These are phyloP conservation scores for Valencia hispanica DNA, from an alignment of 2,797 vertebrate genomes.

Conservation along the genomic window DNA sequence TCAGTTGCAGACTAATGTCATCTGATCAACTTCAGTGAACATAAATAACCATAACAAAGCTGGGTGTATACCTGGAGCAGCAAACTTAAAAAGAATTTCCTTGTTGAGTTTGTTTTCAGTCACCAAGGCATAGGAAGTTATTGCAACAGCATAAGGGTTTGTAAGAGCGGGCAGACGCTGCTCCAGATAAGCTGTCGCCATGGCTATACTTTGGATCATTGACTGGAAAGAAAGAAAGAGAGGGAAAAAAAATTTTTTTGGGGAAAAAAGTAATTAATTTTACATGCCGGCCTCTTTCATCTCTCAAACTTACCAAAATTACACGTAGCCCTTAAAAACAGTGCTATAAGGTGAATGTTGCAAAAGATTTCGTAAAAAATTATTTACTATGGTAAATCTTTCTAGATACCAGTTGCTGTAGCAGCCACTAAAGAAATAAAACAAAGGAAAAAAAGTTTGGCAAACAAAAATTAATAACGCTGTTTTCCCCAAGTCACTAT, in stretches of 20 bases:
- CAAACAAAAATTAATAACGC: no score
- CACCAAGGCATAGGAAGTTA: constrained; percentile 86
- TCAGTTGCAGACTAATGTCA: no score
- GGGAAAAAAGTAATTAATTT: no score
- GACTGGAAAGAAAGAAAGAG: constrained; percentile 60
- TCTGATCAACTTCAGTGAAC: not conserved
- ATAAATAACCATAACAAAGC: not conserved
- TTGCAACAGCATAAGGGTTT: constrained; percentile 86
- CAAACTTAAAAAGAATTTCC: constrained; percentile 53
- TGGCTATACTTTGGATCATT: constrained; percentile 65
- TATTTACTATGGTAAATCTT: no score
- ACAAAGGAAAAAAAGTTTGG: no score
- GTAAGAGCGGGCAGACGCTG: constrained; percentile 62
- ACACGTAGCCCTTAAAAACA: no score
- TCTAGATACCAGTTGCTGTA: no score
- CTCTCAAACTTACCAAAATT: not conserved
- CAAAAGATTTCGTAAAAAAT: no score
- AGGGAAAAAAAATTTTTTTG: not conserved
- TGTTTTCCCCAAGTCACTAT: no score
- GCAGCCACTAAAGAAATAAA: no score
- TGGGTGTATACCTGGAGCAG: constrained; percentile 66
- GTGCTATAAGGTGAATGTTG: no score
- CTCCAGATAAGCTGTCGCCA: constrained; percentile 75
- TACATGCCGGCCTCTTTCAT: not conserved
- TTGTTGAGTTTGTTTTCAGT: constrained; percentile 58